Percentiles rank a stretch among this genome's conserved stretches.
Conservation (phyloP, 2,888 invertebrate genomes). For the Proisotoma minuta region DNA sequence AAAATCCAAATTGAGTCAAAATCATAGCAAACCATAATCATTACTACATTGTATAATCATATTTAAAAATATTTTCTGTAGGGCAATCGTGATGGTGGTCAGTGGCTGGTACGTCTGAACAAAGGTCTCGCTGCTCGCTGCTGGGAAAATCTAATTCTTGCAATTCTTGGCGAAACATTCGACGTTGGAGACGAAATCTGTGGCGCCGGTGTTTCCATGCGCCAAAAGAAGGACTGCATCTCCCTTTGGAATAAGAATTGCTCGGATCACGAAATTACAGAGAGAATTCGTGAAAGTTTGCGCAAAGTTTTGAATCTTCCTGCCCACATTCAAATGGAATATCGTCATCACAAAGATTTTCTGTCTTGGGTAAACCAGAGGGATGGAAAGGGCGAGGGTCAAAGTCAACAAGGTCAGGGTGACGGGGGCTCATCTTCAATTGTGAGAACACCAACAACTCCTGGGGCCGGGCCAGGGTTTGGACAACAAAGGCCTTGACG, state of each 20-base stretch:
- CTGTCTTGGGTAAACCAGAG: slow-evolving; percentile 44
- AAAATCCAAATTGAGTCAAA: no score
- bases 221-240: slow-evolving; percentile 80
- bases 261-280: slow-evolving; percentile 78
- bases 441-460: slow-evolving; percentile 13
- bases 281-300: slow-evolving; percentile 88
- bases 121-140: slow-evolving; percentile 92
- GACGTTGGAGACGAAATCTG: slow-evolving; percentile 98
- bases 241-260: slow-evolving; percentile 97
- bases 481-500: no score
- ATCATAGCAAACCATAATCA: background rate
- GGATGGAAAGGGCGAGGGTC: slow-evolving; percentile 17
- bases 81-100: slow-evolving; percentile 86
- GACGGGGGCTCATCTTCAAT: slow-evolving; percentile 2
- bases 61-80: slow-evolving; percentile 13
- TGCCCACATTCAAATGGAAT: slow-evolving; percentile 86
- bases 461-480: slow-evolving; percentile 17
- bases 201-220: slow-evolving; percentile 61
- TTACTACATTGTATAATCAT: background rate
- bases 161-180: slow-evolving; percentile 98
- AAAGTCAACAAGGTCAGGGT: slow-evolving; percentile 7
- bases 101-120: slow-evolving; percentile 93
- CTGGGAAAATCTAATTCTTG: slow-evolving; percentile 98
- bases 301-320: slow-evolving; percentile 93
- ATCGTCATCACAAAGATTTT: slow-evolving; percentile 57